phyloP scores from a whole-genome alignment of 2,113 vertebrate genomes.

The Alethe diademata region DNA sequence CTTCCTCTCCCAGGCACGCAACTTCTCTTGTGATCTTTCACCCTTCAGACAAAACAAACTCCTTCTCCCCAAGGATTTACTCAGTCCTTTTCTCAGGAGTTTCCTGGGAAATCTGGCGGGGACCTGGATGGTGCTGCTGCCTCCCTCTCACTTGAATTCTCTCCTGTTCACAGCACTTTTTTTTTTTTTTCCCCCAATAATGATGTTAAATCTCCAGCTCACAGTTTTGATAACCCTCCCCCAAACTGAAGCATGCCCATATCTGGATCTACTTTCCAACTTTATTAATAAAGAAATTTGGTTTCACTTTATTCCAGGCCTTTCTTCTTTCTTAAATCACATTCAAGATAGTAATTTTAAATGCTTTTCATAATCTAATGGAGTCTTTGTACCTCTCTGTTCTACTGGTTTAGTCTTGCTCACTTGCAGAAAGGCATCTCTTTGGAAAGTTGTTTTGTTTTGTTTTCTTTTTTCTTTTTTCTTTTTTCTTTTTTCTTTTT shows the following conservation, averaged over 20 bases:
- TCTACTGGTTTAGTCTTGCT: neutral
- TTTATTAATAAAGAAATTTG: neutral
- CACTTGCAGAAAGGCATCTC: neutral
- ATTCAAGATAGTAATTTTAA: neutral
- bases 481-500: neutral
- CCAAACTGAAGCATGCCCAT: neutral
- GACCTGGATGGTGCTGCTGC: neutral
- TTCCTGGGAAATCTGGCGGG: neutral
- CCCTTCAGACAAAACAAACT: neutral
- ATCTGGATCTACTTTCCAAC: neutral
- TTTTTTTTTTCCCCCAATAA: neutral
- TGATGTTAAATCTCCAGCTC: neutral
- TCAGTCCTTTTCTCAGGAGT: neutral
- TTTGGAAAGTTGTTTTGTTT: neutral
- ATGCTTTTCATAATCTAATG: neutral
- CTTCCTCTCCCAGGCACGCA: conserved; percentile 1
- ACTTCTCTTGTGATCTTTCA: neutral
- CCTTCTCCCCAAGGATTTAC: neutral
- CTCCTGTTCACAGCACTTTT: neutral
- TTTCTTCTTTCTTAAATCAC: neutral
- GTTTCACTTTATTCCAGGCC: neutral
- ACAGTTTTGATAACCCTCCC: neutral
- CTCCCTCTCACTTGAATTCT: neutral
- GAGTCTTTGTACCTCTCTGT: neutral
- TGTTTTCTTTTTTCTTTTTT: neutral